A percentile compares a stretch with the other conserved stretches of the same genome.
Evolutionary conservation across 2,888 invertebrate species (phyloP).

Genomic region (Eristalis pertinax): DNA sequence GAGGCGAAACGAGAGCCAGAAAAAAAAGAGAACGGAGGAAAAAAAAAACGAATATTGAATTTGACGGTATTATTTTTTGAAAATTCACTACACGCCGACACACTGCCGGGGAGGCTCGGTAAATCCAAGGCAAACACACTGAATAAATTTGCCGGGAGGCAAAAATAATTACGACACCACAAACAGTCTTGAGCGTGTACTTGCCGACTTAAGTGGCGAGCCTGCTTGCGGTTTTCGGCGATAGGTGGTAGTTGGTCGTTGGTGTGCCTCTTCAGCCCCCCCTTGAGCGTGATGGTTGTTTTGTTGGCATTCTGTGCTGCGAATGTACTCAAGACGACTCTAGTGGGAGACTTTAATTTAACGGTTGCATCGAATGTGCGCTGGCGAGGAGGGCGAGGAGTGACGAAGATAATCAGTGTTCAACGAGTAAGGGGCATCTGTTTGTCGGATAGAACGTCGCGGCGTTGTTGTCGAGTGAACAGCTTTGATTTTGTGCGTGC

Average conservation of each 20-base stretch:
- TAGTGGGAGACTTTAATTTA: neutral
- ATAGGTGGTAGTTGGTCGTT: slow-evolving; percentile 3
- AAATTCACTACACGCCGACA: slow-evolving; percentile 16
- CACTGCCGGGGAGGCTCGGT: slow-evolving; percentile 7
- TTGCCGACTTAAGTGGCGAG: slow-evolving; percentile 9
- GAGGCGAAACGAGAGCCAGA: neutral
- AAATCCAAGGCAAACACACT: slow-evolving; percentile 31
- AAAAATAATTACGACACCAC: slow-evolving; percentile 44
- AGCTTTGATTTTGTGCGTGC: too few relatives aligned
- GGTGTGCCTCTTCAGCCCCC: neutral
- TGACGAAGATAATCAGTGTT: neutral
- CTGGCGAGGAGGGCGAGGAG: too few relatives aligned
- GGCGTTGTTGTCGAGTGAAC: too few relatives aligned
- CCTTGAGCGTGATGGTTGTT: neutral
- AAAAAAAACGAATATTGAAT: slow-evolving; percentile 22
- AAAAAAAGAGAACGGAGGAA: too few relatives aligned
- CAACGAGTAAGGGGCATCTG: too few relatives aligned
- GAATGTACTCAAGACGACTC: slow-evolving; percentile 6
- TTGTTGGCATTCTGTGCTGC: slow-evolving; percentile 9
- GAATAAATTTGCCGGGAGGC: slow-evolving; percentile 22
- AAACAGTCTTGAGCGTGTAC: slow-evolving; percentile 18
- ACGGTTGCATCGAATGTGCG: neutral
- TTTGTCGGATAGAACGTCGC: too few relatives aligned
- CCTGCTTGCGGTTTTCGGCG: slow-evolving; percentile 10
- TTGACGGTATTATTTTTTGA: slow-evolving; percentile 35